Evolutionary conservation across 2,888 invertebrate genomes (phyloP), one percentile per base, ranked within the genome.

Genomic region (Lampropteryx suffumata): DNA sequence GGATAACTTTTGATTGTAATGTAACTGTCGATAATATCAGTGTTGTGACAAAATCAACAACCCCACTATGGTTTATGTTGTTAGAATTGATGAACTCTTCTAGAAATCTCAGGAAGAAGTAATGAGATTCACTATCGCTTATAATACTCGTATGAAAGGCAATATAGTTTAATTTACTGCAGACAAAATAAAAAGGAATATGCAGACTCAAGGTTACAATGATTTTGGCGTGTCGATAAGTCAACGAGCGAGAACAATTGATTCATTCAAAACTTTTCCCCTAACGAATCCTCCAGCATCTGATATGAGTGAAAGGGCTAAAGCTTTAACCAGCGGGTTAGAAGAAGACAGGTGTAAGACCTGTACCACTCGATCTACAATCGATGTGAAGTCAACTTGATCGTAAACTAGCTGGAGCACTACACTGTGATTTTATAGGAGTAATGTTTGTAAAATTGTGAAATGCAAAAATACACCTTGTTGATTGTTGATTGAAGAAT

Each of bases 341-440:
- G 65, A 76, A 59, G 61, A 61, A 63, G 71, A 72, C 52, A 67
- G 71, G 28, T 47, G 59, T 55, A 65, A 12, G 33, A 21, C 28
- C 34, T 46, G 8, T 34, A 17, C 17, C 46, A 47, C 39, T 47
- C 9, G 7, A 9, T 30, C 1, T 13, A 36, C n/a, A 26, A 13
- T 26, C 27, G 7, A 6, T 10, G 3, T 21, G 10, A 21, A 21
- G 2, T 21, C 2, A 21, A 21, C 5, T 27, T 13, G 3, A n/a
- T 2, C 8, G 14, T 12, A 7, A n/a, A n/a, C n/a, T n/a, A n/a
- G n/a, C n/a, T n/a, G n/a, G n/a, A n/a, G n/a, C n/a, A n/a, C n/a
- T n/a, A n/a, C n/a, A n/a, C n/a, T n/a, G n/a, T n/a, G n/a, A n/a
- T n/a, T n/a, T n/a, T n/a, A n/a, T n/a, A n/a, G n/a, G n/a, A n/a